These are phyloP conservation scores for Sprattus sprattus DNA, from an alignment of 2,113 vertebrate species.

Conservation along the genomic window DNA sequence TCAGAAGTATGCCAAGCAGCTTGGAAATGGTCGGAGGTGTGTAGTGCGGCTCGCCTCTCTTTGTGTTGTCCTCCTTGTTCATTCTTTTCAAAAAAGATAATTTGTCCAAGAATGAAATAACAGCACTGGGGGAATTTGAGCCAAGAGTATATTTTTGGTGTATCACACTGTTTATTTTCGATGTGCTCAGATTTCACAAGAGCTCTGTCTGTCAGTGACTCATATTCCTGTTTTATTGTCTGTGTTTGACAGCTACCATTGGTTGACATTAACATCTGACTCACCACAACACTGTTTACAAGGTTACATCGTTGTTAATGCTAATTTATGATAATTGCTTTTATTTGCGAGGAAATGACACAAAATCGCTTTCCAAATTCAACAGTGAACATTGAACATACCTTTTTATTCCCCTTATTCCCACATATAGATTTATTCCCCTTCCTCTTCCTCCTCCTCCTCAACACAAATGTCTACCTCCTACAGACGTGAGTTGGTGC, in stretches of 20 bases:
- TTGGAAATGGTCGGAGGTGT: slow-evolving; percentile 67
- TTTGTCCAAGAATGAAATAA: background rate
- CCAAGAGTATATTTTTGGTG: no score
- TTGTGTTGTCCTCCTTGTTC: slow-evolving; percentile 45
- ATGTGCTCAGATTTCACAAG: background rate
- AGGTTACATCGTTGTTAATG: background rate
- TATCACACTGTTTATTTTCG: background rate
- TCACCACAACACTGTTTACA: background rate
- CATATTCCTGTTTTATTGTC: background rate
- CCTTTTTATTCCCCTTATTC: no score
- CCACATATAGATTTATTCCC: slow-evolving; percentile 4
- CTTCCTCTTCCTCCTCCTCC: slow-evolving; percentile 20
- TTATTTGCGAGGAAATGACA: background rate
- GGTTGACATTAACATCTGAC: background rate
- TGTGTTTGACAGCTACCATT: background rate
- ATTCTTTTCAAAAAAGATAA: slow-evolving; percentile 1
- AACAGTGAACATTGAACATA: background rate
- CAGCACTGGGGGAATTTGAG: background rate
- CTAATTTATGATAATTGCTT: background rate
- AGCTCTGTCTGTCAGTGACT: background rate
- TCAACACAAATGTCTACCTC: slow-evolving; percentile 15
- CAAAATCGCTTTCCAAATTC: background rate
- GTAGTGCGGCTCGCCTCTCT: slow-evolving; percentile 54
- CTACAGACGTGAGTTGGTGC: background rate
- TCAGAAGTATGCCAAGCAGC: slow-evolving; percentile 69